Evolutionary conservation across 2,113 vertebrate genomes (phyloP), one percentile per base, ranked within the genome.

Genomic region (Dasypus novemcinctus): DNA sequence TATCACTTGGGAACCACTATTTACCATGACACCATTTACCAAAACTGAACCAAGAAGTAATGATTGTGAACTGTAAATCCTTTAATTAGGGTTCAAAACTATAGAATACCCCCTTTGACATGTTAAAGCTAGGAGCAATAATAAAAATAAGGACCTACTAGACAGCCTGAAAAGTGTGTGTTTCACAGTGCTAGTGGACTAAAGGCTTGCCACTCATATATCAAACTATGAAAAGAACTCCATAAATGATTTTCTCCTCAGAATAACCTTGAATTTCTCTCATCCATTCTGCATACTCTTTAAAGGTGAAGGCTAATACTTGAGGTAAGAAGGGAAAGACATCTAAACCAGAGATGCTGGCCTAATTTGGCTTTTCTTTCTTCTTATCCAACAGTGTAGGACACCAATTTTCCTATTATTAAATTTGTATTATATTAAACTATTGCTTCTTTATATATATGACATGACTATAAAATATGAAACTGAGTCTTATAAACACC

Each of bases 331-430:
- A 36, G 27, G 89, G n/a, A 76, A 66, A 71, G 38, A 38, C 29
- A 85, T 87, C 79, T 86, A 79, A 78, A 59, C 11, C 41, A 81
- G 41, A 86, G 74, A 41, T 36, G 7, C n/a, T 95, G 46, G 76
- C 61, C 43, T 92, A 18, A 49, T 71, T 82, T 85, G 20, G 43
- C 25, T 93, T 88, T 92, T 90, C 61, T 79, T 89, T 90, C 52
- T 80, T 92, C 71, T 74, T 96, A 90, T 59, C 11, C 41, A 33
- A 87, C 15, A 66, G 71, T 80, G 74, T 74, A 72, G 33, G 27
- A 90, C 43, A 49, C 57, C 74, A 31, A 52, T 49, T 68, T 92
- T 86, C 46, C 74, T 84, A 66, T 57, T 57, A 83, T 64, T 41
- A 94, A 90, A 71, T 64, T 38, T 80, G 8, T 80, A 83, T 52